phyloP scores from a whole-genome alignment of 2,888 invertebrate genomes.

The Hartigia nigra region DNA sequence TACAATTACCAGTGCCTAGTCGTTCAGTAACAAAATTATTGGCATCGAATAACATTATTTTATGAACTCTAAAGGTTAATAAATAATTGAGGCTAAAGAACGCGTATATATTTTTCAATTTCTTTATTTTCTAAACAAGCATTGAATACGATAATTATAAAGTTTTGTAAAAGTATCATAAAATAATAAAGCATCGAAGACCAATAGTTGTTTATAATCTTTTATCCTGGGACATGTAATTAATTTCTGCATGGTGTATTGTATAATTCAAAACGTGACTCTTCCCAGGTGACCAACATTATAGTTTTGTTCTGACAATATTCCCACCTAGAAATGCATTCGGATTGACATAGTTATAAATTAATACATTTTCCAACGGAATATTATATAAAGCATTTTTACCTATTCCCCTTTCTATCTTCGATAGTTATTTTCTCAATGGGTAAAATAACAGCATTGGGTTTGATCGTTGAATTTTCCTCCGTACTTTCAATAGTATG shows the following conservation, averaged over 20 bases:
- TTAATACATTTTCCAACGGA: background rate
- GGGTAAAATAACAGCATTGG: constrained; percentile 35
- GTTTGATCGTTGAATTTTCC: constrained; percentile 32
- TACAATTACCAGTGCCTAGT: background rate
- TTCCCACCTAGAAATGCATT: background rate
- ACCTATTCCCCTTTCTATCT: constrained; percentile 58
- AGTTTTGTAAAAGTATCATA: too few species aligned
- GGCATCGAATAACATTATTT: background rate
- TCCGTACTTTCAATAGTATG: constrained; percentile 32
- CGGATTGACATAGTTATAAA: background rate
- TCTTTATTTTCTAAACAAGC: background rate
- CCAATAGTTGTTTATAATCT: background rate
- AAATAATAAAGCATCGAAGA: too few species aligned
- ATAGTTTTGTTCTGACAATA: background rate
- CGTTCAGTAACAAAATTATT: background rate
- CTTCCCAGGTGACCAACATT: background rate
- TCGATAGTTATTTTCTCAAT: constrained; percentile 52
- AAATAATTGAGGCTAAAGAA: background rate
- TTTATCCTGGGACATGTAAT: background rate
- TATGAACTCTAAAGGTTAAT: background rate
- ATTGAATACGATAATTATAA: too few species aligned
- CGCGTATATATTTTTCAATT: background rate
- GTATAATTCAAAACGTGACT: background rate
- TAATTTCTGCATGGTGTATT: background rate
- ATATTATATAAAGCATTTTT: background rate